These are phyloP conservation scores for Andrena dorsata DNA, from an alignment of 2,888 invertebrate genomes.

Conservation along the genomic window DNA sequence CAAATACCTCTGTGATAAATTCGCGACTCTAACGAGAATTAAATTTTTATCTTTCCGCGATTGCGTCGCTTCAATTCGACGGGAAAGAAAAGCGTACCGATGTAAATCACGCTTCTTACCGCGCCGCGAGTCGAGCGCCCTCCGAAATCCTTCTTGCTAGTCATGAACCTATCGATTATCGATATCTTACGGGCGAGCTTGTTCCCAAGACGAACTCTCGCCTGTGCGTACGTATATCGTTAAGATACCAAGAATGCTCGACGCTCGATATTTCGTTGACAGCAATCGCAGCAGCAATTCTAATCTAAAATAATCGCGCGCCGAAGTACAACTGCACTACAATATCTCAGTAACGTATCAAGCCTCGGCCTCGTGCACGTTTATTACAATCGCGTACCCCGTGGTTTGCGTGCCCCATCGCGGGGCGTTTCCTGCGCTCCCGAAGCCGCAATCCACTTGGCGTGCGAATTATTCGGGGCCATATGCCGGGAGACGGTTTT, in stretches of 20 bases:
- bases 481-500: conserved; percentile 23
- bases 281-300: no score
- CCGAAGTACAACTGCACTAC: no score
- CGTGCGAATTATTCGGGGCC: conserved; percentile 39
- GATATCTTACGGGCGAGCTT: not conserved
- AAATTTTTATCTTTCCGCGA: conserved; percentile 47
- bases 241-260: no score
- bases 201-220: not conserved
- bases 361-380: no score
- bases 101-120: conserved; percentile 23
- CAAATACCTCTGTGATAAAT: conserved; percentile 57
- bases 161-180: conserved; percentile 1
- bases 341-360: no score
- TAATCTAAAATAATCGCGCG: no score
- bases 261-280: no score
- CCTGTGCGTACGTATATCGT: no score
- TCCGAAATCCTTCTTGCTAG: not conserved
- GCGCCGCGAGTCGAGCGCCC: not conserved
- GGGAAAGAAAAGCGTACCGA: not conserved
- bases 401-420: not conserved
- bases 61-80: not conserved
- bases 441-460: conserved; percentile 7
- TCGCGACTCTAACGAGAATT: conserved; percentile 58
- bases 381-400: no score
- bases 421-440: not conserved